These are phyloP conservation scores for Xanthostigma xanthostigma DNA, from an alignment of 2,888 invertebrate genomes.

Conservation along the genomic window DNA sequence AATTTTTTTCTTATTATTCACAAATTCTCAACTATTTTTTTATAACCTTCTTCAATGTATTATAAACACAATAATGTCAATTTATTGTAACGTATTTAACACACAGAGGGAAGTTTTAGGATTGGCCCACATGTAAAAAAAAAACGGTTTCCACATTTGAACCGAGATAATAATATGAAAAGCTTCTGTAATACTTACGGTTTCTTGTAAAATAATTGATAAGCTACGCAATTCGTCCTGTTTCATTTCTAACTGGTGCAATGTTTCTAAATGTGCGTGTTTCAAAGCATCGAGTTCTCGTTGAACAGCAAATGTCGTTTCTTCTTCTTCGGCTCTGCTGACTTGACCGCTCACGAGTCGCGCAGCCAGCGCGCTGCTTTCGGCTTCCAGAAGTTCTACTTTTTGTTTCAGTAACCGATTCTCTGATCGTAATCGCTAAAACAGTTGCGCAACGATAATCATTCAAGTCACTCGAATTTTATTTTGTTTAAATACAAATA, in stretches of 20 bases:
- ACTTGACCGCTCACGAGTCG: constrained; percentile 86
- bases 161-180: too few relatives aligned
- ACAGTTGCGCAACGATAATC: not conserved
- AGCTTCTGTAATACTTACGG: constrained; percentile 31
- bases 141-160: too few relatives aligned
- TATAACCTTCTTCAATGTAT: too few relatives aligned
- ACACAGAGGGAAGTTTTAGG: too few relatives aligned
- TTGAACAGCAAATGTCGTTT: constrained; percentile 68
- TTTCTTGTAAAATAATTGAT: constrained; percentile 62
- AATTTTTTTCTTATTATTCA: too few relatives aligned
- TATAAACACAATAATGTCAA: too few relatives aligned
- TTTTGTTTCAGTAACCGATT: constrained; percentile 90
- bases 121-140: too few relatives aligned
- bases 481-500: too few relatives aligned
- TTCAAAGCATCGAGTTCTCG: constrained; percentile 79
- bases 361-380: constrained; percentile 87
- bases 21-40: too few relatives aligned
- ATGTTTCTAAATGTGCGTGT: constrained; percentile 76
- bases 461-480: too few relatives aligned
- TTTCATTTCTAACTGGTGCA: constrained; percentile 77
- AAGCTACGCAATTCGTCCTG: constrained; percentile 77
- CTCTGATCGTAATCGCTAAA: constrained; percentile 73
- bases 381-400: constrained; percentile 88
- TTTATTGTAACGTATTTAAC: too few relatives aligned
- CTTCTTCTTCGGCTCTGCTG: constrained; percentile 87